These are phyloP conservation scores for Conchocele bisecta DNA, from an alignment of 2,888 invertebrate genomes.

Conservation along the genomic window DNA sequence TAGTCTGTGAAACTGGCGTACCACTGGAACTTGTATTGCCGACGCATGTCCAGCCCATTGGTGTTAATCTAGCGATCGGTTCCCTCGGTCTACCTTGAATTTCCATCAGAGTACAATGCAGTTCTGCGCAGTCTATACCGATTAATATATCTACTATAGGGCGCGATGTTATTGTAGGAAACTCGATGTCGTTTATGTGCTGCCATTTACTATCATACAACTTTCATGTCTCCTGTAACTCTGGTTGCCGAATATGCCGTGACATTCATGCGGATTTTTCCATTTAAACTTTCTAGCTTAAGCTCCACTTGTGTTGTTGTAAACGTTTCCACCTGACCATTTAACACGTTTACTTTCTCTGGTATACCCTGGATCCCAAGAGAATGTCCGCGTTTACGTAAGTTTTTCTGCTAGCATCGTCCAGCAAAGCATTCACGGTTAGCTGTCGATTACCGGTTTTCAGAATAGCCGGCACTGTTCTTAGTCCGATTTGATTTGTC, in stretches of 20 bases:
- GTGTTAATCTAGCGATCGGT: conserved; percentile 24
- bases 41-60: conserved; percentile 42
- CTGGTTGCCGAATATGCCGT: neutral
- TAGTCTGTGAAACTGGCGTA: neutral
- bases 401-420: too few relatives aligned
- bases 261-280: neutral
- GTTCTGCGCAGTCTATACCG: neutral
- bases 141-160: neutral
- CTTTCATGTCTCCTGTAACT: neutral
- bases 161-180: neutral
- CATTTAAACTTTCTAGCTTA: neutral
- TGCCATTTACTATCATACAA: neutral
- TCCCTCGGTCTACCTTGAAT: neutral
- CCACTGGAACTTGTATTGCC: neutral
- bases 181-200: neutral
- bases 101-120: neutral
- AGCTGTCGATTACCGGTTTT: too few relatives aligned
- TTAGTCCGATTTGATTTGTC: too few relatives aligned
- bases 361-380: too few relatives aligned
- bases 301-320: neutral
- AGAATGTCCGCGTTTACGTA: too few relatives aligned
- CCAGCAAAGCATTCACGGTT: too few relatives aligned
- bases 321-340: too few relatives aligned
- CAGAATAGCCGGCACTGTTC: too few relatives aligned
- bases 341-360: too few relatives aligned